phyloP scores from a whole-genome alignment of 1,140 invertebrate species.

The Bombus waltoni region DNA sequence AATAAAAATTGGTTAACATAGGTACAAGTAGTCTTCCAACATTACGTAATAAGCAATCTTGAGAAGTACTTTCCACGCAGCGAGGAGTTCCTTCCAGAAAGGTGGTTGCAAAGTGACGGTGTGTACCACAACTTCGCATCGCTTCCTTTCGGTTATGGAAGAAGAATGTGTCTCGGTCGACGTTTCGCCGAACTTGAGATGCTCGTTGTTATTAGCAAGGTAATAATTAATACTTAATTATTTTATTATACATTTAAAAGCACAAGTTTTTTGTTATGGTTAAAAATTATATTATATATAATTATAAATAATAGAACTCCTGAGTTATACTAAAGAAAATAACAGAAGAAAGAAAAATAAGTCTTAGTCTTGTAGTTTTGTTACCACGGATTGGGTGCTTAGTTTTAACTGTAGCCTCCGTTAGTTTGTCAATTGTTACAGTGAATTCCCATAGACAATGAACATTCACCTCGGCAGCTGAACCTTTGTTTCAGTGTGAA shows the following conservation, averaged over 20 bases:
- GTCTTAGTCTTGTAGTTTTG: neutral
- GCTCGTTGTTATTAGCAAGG: slow-evolving; percentile 88
- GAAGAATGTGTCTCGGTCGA: slow-evolving; percentile 91
- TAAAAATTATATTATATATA: too few species aligned
- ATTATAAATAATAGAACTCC: too few species aligned
- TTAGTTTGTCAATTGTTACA: slow-evolving; percentile 24
- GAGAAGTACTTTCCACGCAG: slow-evolving; percentile 88
- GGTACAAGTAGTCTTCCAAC: slow-evolving; percentile 92
- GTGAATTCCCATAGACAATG: slow-evolving; percentile 34
- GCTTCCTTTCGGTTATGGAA: slow-evolving; percentile 92
- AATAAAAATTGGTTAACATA: slow-evolving; percentile 80
- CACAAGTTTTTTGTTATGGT: too few species aligned
- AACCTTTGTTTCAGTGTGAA: neutral
- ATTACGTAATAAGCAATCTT: slow-evolving; percentile 90
- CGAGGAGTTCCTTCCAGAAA: slow-evolving; percentile 88
- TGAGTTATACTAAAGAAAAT: too few species aligned
- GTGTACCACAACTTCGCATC: slow-evolving; percentile 87
- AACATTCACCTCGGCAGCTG: neutral
- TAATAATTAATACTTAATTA: slow-evolving; percentile 76
- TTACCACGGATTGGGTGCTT: neutral
- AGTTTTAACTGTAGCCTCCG: neutral
- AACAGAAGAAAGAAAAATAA: too few species aligned
- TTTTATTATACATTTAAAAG: neutral
- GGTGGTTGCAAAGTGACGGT: slow-evolving; percentile 86
- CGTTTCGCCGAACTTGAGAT: slow-evolving; percentile 92